Evolutionary conservation across 2,888 invertebrate genomes (phyloP).

Genomic region (Limnephilus marmoratus): DNA sequence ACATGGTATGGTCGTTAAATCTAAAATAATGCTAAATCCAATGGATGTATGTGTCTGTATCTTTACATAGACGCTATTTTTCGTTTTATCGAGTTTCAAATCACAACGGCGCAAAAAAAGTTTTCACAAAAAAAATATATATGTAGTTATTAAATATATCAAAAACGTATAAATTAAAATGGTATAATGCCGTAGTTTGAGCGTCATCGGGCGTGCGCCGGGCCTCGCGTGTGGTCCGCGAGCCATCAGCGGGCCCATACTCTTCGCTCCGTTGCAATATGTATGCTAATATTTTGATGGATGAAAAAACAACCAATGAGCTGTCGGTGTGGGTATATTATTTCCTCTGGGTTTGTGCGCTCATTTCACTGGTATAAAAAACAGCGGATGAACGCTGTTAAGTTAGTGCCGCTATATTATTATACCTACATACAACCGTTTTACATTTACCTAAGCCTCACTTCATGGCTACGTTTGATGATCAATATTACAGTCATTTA

Average conservation of each 20-base stretch:
- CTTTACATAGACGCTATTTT: no score
- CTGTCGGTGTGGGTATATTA: not conserved
- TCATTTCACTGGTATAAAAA: not conserved
- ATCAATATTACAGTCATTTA: not conserved
- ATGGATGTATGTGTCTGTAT: no score
- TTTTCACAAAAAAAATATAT: no score
- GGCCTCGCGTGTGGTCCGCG: conserved; percentile 11
- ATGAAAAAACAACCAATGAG: conserved; percentile 10
- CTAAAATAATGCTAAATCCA: no score
- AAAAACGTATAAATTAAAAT: no score
- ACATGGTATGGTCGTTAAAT: conserved; percentile 65
- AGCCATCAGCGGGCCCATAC: not conserved
- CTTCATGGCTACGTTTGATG: not conserved
- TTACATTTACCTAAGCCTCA: not conserved
- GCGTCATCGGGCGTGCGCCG: not conserved
- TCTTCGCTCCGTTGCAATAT: conserved; percentile 10
- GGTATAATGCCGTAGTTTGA: not conserved
- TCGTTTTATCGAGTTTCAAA: no score
- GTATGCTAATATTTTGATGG: conserved; percentile 19
- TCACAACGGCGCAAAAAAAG: no score
- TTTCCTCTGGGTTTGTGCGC: not conserved
- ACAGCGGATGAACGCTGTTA: not conserved
- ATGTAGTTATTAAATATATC: no score
- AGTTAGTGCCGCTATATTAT: not conserved
- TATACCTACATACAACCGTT: not conserved